These are phyloP conservation scores for Tricholauxania praeusta DNA, from an alignment of 2,888 invertebrate genomes.

Conservation along the genomic window DNA sequence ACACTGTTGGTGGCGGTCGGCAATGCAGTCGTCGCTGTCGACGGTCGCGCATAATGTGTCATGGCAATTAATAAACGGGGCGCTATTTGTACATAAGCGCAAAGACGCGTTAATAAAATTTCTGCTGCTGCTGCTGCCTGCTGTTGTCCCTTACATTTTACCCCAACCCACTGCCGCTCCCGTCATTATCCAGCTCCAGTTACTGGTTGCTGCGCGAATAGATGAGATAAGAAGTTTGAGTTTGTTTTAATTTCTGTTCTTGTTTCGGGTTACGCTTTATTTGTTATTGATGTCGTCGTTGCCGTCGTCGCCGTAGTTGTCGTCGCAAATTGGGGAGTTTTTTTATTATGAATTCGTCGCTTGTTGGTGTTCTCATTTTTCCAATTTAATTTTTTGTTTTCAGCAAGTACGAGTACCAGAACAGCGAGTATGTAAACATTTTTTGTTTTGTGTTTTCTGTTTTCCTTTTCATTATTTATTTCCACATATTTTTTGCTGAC, in stretches of 20 bases:
- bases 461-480: neutral
- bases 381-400: slow-evolving; percentile 8
- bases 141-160: neutral
- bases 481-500: slow-evolving; percentile 5
- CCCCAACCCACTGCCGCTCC: neutral
- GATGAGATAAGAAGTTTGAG: slow-evolving; percentile 8
- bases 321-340: slow-evolving; percentile 24
- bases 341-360: slow-evolving; percentile 20
- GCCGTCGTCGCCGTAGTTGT: too few relatives aligned
- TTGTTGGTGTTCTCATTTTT: slow-evolving; percentile 6
- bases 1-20: slow-evolving; percentile 11
- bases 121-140: neutral
- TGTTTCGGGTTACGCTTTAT: slow-evolving; percentile 33
- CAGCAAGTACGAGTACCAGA: too few relatives aligned
- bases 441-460: too few relatives aligned
- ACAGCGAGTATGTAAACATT: too few relatives aligned
- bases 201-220: neutral
- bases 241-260: slow-evolving; percentile 17
- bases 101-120: slow-evolving; percentile 25
- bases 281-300: slow-evolving; percentile 28
- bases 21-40: neutral
- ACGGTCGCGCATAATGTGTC: slow-evolving; percentile 9
- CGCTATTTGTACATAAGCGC: neutral
- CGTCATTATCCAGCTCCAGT: neutral
- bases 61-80: slow-evolving; percentile 28